phyloP scores from a whole-genome alignment of 2,797 vertebrate species.

The Hipposideros larvatus region DNA sequence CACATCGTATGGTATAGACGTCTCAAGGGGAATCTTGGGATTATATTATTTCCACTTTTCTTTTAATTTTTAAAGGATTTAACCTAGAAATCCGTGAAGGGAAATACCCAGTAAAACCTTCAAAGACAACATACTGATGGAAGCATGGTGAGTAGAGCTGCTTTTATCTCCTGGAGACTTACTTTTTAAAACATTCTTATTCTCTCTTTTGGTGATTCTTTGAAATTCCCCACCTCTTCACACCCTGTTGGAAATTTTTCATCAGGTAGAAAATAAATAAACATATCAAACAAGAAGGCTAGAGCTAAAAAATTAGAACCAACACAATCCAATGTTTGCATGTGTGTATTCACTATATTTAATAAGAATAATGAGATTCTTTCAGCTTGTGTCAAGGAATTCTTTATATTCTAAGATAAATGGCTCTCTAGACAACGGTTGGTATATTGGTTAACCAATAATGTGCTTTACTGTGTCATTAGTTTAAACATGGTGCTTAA shows the following conservation, averaged over 20 bases:
- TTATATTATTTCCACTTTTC: neutral
- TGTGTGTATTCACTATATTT: neutral
- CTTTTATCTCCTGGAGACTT: neutral
- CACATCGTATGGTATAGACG: neutral
- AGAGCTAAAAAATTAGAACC: neutral
- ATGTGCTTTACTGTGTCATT: neutral
- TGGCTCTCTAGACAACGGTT: neutral
- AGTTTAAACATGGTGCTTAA: slow-evolving; percentile 48
- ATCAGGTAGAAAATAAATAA: neutral
- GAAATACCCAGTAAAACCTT: neutral
- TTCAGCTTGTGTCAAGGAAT: neutral
- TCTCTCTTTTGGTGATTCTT: neutral
- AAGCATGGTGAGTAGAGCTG: neutral
- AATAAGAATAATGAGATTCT: neutral
- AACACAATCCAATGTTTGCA: neutral
- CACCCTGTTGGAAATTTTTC: neutral
- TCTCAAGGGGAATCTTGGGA: slow-evolving; percentile 37
- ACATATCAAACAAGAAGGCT: neutral
- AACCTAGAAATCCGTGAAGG: neutral
- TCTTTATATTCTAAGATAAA: neutral
- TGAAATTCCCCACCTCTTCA: neutral
- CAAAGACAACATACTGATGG: neutral
- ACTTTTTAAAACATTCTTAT: neutral
- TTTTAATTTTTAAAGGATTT: slow-evolving; percentile 24
- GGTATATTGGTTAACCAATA: neutral